phyloP scores from a whole-genome alignment of 2,113 vertebrate genomes.

The Chaetodon auriga region DNA sequence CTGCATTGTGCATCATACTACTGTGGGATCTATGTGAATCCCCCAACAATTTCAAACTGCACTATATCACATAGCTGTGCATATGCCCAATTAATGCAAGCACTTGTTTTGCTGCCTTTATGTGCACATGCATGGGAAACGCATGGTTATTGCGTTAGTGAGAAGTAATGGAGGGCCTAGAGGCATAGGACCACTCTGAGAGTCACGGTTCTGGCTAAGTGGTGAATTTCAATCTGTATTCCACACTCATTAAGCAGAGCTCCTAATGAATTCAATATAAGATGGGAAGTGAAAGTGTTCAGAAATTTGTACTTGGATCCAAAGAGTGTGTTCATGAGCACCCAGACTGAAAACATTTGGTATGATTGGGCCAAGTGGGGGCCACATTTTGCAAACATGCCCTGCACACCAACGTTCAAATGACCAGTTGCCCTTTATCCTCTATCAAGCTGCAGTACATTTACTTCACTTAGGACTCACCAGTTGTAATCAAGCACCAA shows the following conservation, averaged over 20 bases:
- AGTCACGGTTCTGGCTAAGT: slow-evolving; percentile 8
- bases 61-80: not conserved
- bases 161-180: slow-evolving; percentile 3
- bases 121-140: not conserved
- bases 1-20: not conserved
- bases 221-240: slow-evolving; percentile 4
- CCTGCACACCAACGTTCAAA: not conserved
- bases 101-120: not conserved
- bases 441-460: not conserved
- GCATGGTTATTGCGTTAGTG: slow-evolving; percentile 1
- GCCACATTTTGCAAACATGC: not conserved
- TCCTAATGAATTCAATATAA: slow-evolving; percentile 13
- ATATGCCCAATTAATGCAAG: not conserved
- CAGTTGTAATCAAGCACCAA: slow-evolving; percentile 2
- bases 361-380: not conserved
- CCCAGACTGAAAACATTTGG: slow-evolving; percentile 1
- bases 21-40: slow-evolving; percentile 1
- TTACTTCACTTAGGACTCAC: not conserved
- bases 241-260: not conserved
- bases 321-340: not conserved
- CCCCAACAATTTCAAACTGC: not conserved
- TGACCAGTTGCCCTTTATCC: not conserved
- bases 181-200: not conserved
- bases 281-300: not conserved
- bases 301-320: not conserved